These are phyloP conservation scores for Pteronotus mesoamericanus DNA, from an alignment of 2,797 vertebrate genomes.

Conservation along the genomic window DNA sequence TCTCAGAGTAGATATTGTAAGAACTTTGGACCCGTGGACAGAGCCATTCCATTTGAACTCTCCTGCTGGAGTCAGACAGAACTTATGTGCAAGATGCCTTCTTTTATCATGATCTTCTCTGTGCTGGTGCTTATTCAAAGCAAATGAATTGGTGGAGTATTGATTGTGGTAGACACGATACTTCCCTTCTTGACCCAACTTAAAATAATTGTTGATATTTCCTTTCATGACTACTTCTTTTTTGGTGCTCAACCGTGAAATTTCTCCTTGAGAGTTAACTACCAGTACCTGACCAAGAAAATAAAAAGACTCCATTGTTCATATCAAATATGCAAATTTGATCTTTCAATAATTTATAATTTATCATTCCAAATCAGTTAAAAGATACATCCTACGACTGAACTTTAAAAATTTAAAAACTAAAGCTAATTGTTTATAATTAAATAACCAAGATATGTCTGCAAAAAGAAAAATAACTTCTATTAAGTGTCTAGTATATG, in stretches of 20 bases:
- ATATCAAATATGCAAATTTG: background rate
- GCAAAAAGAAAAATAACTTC: background rate
- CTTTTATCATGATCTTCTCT: constrained; percentile 98
- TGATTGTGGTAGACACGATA: constrained; percentile 98
- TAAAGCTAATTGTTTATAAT: background rate
- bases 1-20: constrained; percentile 94
- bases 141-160: constrained; percentile 95
- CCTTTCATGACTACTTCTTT: constrained; percentile 95
- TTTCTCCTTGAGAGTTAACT: constrained; percentile 93
- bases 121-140: constrained; percentile 98
- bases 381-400: background rate
- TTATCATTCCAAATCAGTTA: constrained; percentile 14
- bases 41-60: constrained; percentile 99
- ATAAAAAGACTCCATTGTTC: constrained; percentile 18
- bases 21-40: constrained; percentile 93
- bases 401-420: background rate
- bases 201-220: constrained; percentile 91
- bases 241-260: constrained; percentile 90
- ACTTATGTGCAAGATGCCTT: constrained; percentile 97
- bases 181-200: constrained; percentile 97
- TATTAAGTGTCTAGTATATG: background rate
- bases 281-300: constrained; percentile 87
- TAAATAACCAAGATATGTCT: background rate
- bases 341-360: background rate
- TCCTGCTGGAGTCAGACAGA: constrained; percentile 93